Percentiles rank a stretch among this genome's conserved stretches.
These are phyloP conservation scores for Picus viridis DNA, from an alignment of 2,797 vertebrate genomes.

Conservation along the genomic window DNA sequence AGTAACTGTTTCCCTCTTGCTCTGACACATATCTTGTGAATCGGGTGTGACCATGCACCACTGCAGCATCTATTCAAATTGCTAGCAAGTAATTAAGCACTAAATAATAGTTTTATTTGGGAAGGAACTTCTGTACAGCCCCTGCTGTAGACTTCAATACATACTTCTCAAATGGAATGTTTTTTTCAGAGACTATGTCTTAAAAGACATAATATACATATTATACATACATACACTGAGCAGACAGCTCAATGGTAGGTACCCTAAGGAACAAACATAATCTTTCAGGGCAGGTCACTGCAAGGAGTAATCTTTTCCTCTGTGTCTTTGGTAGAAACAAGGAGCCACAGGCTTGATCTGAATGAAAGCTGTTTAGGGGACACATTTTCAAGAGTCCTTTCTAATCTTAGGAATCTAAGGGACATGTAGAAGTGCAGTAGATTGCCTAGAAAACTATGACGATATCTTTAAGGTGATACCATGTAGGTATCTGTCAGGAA, in stretches of 20 bases:
- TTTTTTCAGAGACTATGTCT: neutral
- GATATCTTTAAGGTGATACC: neutral
- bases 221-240: neutral
- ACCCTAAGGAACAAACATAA: neutral
- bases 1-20: slow-evolving; percentile 16
- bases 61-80: neutral
- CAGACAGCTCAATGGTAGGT: neutral
- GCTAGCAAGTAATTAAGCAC: neutral
- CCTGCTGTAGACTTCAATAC: neutral
- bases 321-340: neutral
- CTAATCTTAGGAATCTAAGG: neutral
- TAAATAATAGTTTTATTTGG: neutral
- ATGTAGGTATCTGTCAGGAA: neutral
- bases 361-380: neutral
- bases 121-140: neutral
- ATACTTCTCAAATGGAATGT: neutral
- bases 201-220: neutral
- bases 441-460: neutral
- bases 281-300: no score
- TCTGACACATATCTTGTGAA: neutral
- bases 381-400: neutral
- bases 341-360: neutral
- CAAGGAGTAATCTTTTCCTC: neutral
- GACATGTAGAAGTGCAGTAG: neutral
- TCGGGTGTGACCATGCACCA: neutral